Conservation (phyloP, 1,140 invertebrate species). For the Drosophila murphyi region DNA sequence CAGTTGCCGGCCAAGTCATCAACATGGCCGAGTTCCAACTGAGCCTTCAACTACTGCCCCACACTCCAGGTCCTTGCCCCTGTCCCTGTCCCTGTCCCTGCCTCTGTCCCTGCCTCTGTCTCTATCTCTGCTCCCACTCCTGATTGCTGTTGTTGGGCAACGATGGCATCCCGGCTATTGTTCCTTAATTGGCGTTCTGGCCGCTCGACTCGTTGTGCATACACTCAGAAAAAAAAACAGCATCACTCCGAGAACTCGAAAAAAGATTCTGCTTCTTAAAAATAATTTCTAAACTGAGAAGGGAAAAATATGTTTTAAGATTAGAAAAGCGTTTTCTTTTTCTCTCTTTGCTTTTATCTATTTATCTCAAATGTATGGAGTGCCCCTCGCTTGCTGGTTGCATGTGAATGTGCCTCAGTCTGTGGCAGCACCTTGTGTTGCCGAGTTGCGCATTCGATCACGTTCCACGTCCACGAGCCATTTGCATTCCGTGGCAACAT, state of each 20-base stretch:
- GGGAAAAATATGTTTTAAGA: too few species aligned
- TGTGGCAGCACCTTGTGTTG: not conserved
- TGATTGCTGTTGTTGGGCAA: too few species aligned
- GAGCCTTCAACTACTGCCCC: not conserved
- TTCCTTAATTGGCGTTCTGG: constrained; percentile 76
- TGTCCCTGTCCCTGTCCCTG: too few species aligned
- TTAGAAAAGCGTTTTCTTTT: too few species aligned
- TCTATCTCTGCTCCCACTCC: too few species aligned
- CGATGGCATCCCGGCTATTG: constrained; percentile 48
- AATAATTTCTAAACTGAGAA: too few species aligned
- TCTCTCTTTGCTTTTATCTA: too few species aligned
- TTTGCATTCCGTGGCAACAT: constrained; percentile 67
- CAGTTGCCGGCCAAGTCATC: constrained; percentile 40
- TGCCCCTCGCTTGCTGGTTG: not conserved
- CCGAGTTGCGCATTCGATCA: constrained; percentile 61
- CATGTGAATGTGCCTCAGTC: not conserved
- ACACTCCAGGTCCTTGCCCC: too few species aligned
- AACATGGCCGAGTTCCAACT: constrained; percentile 7
- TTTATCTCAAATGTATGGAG: not conserved
- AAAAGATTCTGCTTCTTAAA: too few species aligned
- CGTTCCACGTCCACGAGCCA: constrained; percentile 74
- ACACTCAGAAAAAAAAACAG: constrained; percentile 59
- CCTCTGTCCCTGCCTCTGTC: too few species aligned
- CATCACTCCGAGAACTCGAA: too few species aligned
- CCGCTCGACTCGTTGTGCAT: constrained; percentile 22